Evolutionary conservation across 1,140 invertebrate species (phyloP), one percentile per base, ranked within the genome.

Genomic region (Drosophila mayri): DNA sequence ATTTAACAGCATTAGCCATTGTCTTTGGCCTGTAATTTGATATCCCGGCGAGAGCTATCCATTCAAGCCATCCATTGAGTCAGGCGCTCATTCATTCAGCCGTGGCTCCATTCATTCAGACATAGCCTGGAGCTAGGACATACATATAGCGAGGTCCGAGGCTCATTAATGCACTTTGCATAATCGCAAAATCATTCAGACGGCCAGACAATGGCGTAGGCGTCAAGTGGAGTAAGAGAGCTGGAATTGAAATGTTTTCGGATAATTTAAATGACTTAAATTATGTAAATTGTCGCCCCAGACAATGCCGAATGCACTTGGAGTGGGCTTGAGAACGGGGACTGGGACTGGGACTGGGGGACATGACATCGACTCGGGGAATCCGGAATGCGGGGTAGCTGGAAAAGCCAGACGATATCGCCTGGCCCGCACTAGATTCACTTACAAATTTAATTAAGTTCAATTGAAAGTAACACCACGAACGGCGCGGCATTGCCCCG

Each of bases 381-480:
- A 10, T 57, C 22, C 10, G 18, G 18, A n/a, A 43, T 16, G 37
- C 46, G 38, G 22, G 63, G 32, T 30, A 41, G 49, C 41, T 35
- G 30, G 20, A 54, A 47, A 46, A 40, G 37, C 52, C 70, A 70
- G 73, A 71, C 63, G 63, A 44, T 65, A 61, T 61, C 63, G 57
- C 41, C 46, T 49, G 44, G 75, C 84, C 81, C 85, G 90, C 90
- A 91, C 90, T 87, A 92, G 90, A 92, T 92, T 92, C 90, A 88
- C 90, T 92, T 92, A 92, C 90, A 92, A 92, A 92, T 92, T 92
- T 92, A 92, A 92, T 92, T 92, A 92, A 92, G 81, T 79, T 88
- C 90, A 92, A 92, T 92, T 92, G 90, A 91, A 91, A 91, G 88
- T 80, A 91, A 91, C 88, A 91, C 88, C 82, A 90, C 60, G 77